These are phyloP conservation scores for Macrophya alboannulata DNA, from an alignment of 2,888 invertebrate genomes.

Conservation along the genomic window DNA sequence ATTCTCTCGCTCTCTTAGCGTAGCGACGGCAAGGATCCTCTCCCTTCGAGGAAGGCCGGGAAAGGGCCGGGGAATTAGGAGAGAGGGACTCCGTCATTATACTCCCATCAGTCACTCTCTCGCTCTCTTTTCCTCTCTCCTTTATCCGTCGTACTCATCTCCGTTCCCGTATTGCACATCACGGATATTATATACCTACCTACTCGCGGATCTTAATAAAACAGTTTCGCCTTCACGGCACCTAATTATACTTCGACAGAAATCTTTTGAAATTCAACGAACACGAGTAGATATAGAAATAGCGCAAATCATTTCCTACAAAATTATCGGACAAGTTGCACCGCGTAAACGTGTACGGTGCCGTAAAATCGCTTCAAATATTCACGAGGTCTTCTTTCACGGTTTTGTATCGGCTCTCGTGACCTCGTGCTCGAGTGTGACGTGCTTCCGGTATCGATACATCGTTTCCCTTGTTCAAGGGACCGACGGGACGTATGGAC, in stretches of 20 bases:
- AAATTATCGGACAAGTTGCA: background rate
- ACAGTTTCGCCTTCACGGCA: background rate
- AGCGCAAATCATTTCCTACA: background rate
- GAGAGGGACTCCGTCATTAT: constrained; percentile 72
- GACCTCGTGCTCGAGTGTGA: constrained; percentile 43
- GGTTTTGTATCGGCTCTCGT: background rate
- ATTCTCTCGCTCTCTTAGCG: constrained; percentile 59
- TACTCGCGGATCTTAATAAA: constrained; percentile 11
- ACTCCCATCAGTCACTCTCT: constrained; percentile 73
- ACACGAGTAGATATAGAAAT: background rate
- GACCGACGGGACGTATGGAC: constrained; percentile 65
- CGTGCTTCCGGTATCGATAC: constrained; percentile 75
- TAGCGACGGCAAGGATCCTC: constrained; percentile 37
- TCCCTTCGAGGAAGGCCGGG: constrained; percentile 49
- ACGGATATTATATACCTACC: constrained; percentile 20
- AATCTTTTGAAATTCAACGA: background rate
- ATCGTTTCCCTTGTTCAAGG: constrained; percentile 64
- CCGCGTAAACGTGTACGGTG: background rate
- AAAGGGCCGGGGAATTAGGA: constrained; percentile 70
- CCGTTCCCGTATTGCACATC: constrained; percentile 49
- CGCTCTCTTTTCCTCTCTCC: constrained; percentile 59
- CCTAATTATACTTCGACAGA: background rate
- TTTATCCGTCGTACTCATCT: constrained; percentile 53
- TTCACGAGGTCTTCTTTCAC: constrained; percentile 63
- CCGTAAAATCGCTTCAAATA: constrained; percentile 67